Evolutionary conservation across 2,113 vertebrate genomes (phyloP).

Genomic region (Nothocercus julius): DNA sequence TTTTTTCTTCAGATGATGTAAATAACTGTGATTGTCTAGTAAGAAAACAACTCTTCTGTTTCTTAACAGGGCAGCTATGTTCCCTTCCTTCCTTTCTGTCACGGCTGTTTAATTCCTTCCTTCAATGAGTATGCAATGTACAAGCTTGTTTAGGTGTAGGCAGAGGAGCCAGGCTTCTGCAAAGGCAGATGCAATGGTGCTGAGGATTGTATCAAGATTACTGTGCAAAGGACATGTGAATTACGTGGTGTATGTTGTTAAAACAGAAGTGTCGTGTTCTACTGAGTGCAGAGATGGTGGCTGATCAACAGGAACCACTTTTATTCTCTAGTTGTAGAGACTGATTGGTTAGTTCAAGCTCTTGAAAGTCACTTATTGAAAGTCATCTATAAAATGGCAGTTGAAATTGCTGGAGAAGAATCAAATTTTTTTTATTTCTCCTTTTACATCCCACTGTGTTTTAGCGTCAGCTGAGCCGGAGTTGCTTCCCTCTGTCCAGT

Average conservation of each 20-base stretch:
- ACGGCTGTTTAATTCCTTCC: background rate
- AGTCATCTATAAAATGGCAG: conserved; percentile 5
- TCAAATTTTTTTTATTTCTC: background rate
- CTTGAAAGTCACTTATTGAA: background rate
- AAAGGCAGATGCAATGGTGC: background rate
- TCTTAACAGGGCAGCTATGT: background rate
- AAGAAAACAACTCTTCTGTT: conserved; percentile 3
- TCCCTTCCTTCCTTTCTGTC: background rate
- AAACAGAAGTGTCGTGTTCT: background rate
- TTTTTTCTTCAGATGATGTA: conserved; percentile 2
- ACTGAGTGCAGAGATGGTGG: background rate
- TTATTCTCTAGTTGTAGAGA: background rate
- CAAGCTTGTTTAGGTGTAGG: background rate
- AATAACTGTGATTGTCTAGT: background rate
- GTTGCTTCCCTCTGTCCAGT: background rate
- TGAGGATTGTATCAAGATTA: background rate
- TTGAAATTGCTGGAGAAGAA: background rate
- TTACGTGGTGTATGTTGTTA: background rate
- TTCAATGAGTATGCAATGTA: background rate
- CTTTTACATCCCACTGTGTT: background rate
- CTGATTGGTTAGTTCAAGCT: background rate
- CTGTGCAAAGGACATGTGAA: background rate
- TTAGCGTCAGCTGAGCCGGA: background rate
- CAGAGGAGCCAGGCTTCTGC: background rate
- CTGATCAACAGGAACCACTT: background rate